Percentiles rank a stretch among this genome's conserved stretches.
phyloP scores from a whole-genome alignment of 2,797 vertebrate species.

The Sebastes kiyomatsui region DNA sequence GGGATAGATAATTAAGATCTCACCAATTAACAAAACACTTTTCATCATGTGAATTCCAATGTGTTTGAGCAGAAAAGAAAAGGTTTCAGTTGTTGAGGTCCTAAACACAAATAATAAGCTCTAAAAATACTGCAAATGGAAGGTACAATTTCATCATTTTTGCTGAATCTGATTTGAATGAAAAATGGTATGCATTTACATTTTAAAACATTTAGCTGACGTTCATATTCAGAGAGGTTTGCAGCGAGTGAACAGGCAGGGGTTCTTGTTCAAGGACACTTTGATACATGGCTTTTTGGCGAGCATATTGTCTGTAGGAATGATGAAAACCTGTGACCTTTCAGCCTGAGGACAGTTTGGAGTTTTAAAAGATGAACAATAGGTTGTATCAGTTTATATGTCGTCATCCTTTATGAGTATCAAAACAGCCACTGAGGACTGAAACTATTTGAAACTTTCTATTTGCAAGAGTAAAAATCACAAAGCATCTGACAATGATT shows the following conservation, averaged over 20 bases:
- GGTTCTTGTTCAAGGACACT: constrained; percentile 52
- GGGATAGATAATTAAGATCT: constrained; percentile 17
- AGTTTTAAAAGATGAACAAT: constrained; percentile 16
- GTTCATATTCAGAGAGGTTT: constrained; percentile 15
- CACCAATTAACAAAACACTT: background rate
- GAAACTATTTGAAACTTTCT: background rate
- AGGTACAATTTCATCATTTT: constrained; percentile 30
- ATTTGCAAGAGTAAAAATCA: background rate
- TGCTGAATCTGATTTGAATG: constrained; percentile 53
- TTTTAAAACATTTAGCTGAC: constrained; percentile 53
- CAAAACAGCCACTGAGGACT: background rate
- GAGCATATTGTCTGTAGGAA: constrained; percentile 19
- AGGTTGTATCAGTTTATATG: background rate
- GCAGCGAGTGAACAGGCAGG: constrained; percentile 32
- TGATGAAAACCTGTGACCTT: constrained; percentile 46
- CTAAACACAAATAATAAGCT: constrained; percentile 17
- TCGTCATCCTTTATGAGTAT: background rate
- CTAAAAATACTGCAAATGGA: background rate
- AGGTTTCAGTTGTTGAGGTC: background rate
- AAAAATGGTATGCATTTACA: constrained; percentile 44
- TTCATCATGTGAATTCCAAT: background rate
- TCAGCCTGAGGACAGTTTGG: constrained; percentile 5
- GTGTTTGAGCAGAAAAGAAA: background rate
- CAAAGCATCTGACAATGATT: background rate
- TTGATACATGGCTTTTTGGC: constrained; percentile 12